Evolutionary conservation across 2,888 invertebrate species (phyloP), one percentile per base, ranked within the genome.

Genomic region (Bombyx huttoni): DNA sequence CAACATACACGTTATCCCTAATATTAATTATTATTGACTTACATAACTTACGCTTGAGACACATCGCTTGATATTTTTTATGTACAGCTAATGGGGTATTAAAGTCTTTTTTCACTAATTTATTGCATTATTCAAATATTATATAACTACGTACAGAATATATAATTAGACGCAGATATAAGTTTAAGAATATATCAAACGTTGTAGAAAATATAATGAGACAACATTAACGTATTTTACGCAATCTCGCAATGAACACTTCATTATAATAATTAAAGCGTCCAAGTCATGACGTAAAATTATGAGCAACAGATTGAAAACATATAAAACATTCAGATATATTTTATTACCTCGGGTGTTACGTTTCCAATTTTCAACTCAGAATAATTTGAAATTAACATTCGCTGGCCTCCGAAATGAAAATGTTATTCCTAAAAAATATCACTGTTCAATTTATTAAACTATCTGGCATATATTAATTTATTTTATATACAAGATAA

Each of bases 91-190:
- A 67, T 67, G 60, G 65, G 64, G 64, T 63, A 70, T 69, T 70
- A 60, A 70, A 78, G 77, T 80, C 76, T 78, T 80, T 74, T 77
- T 63, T 73, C 72, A 76, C 77, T 83, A 81, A 75, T 64, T 82
- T 85, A 84, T 81, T 83, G 79, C 24, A 24, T 24, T 24, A 24
- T 24, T 24, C 24, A 24, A 24, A 24, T 24, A 24, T 24, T 24
- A 24, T 24, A 24, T 24, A 24, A 24, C 5, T 24, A 3, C 24
- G 24, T 5, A 24, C 24, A 24, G 1, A 24, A 24, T 0, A 24
- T 24, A 24, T 24, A 24, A 57, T 57, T 10, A 40, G 40, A 7
- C 40, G 12, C 12, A 10, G 12, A 40, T 10, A 12, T 7, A 3
- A 12, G 2, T 40, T 40, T 40, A 70, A 40, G 8, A 40, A 40